Base-by-base conservation (phyloP, 2,113 vertebrate species). In the Glaucidium brasilianum region DNA sequence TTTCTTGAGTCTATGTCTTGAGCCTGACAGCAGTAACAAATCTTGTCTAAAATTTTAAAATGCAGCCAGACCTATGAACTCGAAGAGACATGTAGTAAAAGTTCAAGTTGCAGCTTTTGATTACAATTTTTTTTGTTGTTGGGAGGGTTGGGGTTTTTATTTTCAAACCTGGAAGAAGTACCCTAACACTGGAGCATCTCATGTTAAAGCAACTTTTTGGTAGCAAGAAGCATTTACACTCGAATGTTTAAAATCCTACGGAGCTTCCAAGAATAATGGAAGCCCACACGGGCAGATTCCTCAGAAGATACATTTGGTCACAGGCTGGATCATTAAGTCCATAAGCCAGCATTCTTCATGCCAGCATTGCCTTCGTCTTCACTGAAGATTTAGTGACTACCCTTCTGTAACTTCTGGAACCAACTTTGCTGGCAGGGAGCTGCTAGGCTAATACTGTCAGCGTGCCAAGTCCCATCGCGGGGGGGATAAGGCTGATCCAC, bases 221-320 rank as follows among this genome's bases (percentile, higher is more conserved):
- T 9, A 71, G 29, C 21, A 32, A 41, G 34, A 50, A 85, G 25
- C 41, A 60, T 8, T 85, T 66, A 21, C 35, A 17, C 34, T 27
- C 18, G 19, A 64, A 52, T 2, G 39, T 34, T 71, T 60, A 67
- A 79, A 83, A 37, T 87, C 73, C 58, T 26, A 5, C n/a, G 85
- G 81, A 66, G 53, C 23, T 45, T 20, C 49, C 81, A n/a, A 2
- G 58, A 94, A 90, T 88, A 95, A 90, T 71, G 23, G 88, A n/a
- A 49, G 2, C 52, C 34, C 89, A 17, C 63, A 17, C 6, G 9
- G n/a, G 41, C 68, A 39, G 68, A 83, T 9, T 74, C 50, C 63
- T 62, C 19, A 17, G 59, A 58, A 55, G 43, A 78, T 0, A 32
- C 35, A 10, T 50, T 56, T 9, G 62, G 47, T 41, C 56, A 18